Conservation (phyloP, 2,888 invertebrate species). For the Periphyllus acericola region DNA sequence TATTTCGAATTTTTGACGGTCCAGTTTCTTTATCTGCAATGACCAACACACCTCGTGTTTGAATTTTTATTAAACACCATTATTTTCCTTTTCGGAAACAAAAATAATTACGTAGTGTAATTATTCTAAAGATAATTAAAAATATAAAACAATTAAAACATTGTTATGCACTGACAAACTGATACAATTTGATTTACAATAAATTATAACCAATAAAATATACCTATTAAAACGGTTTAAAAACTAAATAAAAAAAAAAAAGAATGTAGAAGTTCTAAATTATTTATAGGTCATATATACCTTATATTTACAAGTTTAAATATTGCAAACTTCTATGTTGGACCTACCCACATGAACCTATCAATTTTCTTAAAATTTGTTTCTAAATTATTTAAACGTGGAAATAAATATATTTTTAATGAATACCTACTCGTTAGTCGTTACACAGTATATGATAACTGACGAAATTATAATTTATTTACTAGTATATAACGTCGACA, state of each 20-base stretch:
- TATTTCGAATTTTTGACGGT: neutral
- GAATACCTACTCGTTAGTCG: neutral
- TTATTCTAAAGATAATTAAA: too few species aligned
- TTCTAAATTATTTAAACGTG: neutral
- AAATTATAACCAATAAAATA: too few species aligned
- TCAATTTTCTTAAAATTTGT: neutral
- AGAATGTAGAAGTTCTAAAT: neutral
- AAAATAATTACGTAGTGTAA: too few species aligned
- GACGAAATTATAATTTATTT: neutral
- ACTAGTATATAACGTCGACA: neutral
- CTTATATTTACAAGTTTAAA: neutral
- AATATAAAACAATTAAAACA: too few species aligned
- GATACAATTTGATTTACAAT: too few species aligned
- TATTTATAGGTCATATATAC: neutral
- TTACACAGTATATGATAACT: neutral
- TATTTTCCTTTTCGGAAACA: neutral
- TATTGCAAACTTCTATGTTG: neutral
- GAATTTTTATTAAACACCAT: neutral
- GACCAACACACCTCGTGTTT: constrained; percentile 22
- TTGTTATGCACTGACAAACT: neutral
- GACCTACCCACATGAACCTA: neutral
- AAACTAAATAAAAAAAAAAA: neutral
- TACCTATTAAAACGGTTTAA: too few species aligned
- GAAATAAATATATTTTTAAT: neutral
- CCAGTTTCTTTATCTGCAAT: constrained; percentile 46